Percentiles rank a stretch among this genome's conserved stretches.
Conservation (phyloP, 2,888 invertebrate species). For the Elysia crispata region DNA sequence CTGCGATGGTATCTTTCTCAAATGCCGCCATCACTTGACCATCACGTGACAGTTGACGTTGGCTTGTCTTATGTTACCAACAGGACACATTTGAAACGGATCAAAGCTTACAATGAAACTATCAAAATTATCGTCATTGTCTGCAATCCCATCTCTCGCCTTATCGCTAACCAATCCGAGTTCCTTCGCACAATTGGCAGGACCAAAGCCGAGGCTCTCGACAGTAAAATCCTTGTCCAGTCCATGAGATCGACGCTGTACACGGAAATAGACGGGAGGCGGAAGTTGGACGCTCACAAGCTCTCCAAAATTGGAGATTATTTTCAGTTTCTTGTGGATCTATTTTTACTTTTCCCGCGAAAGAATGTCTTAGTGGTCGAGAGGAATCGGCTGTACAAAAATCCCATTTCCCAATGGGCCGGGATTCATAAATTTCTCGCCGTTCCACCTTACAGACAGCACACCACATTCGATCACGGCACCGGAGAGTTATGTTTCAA, state of each 20-base stretch:
- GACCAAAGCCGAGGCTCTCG: background rate
- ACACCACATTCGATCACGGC: background rate
- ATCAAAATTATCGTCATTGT: conserved; percentile 32
- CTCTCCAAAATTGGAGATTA: conserved; percentile 30
- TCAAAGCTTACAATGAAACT: conserved; percentile 41
- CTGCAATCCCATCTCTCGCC: conserved; percentile 40
- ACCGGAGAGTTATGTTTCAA: conserved; percentile 19
- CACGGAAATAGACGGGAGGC: background rate
- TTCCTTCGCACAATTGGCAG: background rate
- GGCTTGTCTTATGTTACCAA: conserved; percentile 31
- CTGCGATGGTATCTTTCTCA: conserved; percentile 29
- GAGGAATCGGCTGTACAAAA: conserved; percentile 11
- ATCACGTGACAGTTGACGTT: conserved; percentile 39
- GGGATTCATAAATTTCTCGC: conserved; percentile 31
- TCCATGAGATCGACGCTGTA: background rate
- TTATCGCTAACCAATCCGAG: conserved; percentile 2
- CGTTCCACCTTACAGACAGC: background rate
- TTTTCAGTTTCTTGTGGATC: conserved; percentile 14
- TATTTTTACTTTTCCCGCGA: conserved; percentile 19
- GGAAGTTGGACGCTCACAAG: conserved; percentile 14
- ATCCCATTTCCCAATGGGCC: background rate
- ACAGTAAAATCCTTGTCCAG: background rate
- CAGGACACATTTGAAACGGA: background rate
- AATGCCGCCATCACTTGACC: conserved; percentile 39
- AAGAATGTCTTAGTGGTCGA: conserved; percentile 30